These are phyloP conservation scores for Spodoptera picta DNA, from an alignment of 2,888 invertebrate genomes.

Conservation along the genomic window DNA sequence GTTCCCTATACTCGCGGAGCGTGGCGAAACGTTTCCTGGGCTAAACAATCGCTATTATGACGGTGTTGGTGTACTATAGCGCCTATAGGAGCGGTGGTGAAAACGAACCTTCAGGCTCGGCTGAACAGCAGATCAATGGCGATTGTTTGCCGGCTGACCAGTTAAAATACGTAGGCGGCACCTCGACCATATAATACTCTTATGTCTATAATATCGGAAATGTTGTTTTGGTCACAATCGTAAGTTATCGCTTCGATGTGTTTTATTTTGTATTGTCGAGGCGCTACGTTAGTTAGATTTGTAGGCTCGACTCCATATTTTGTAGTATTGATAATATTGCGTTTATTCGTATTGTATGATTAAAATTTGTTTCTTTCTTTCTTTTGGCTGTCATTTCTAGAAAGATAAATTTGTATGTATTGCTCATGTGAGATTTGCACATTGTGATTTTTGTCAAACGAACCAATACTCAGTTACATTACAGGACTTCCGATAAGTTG, in stretches of 20 bases:
- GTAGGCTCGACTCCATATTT: not conserved
- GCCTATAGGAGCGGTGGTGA: slow-evolving; percentile 71
- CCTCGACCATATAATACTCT: slow-evolving; percentile 47
- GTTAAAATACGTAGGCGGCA: slow-evolving; percentile 61
- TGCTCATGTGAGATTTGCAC: too few species aligned
- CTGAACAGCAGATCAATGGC: slow-evolving; percentile 81
- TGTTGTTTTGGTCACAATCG: slow-evolving; percentile 39
- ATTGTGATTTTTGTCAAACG: too few species aligned
- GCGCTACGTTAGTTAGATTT: slow-evolving; percentile 13
- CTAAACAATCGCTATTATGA: slow-evolving; percentile 83
- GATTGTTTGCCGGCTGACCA: slow-evolving; percentile 76
- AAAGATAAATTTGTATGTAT: too few species aligned
- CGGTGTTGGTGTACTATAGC: slow-evolving; percentile 61
- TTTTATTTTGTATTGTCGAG: slow-evolving; percentile 29
- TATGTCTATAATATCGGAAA: slow-evolving; percentile 44
- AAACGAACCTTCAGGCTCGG: slow-evolving; percentile 85
- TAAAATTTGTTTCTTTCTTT: too few species aligned
- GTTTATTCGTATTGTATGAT: too few species aligned
- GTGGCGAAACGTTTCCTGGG: slow-evolving; percentile 84
- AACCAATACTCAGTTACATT: too few species aligned
- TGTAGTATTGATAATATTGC: too few species aligned
- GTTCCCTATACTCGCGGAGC: slow-evolving; percentile 71
- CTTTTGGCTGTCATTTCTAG: too few species aligned
- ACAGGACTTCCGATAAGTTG: too few species aligned
- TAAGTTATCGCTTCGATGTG: slow-evolving; percentile 38